Conservation (phyloP, 2,113 vertebrate species). For the Urocynchramus pylzowi region DNA sequence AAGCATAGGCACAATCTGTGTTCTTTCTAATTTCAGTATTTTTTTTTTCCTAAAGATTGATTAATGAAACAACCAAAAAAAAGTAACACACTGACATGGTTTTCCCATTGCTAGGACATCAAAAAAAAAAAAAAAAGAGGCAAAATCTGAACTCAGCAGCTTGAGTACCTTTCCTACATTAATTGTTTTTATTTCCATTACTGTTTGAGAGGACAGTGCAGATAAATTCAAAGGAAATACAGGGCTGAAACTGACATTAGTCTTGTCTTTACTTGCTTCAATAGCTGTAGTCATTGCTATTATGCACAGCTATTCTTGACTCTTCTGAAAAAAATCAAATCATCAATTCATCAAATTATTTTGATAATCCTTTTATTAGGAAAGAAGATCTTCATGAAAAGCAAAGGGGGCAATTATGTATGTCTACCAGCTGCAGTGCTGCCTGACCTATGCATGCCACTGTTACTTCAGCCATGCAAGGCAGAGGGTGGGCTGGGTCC, state of each 20-base stretch:
- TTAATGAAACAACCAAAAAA: neutral
- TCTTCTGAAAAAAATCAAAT: neutral
- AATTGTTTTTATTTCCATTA: neutral
- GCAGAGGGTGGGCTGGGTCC: rapidly evolving
- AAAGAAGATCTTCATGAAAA: neutral
- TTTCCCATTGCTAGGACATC: neutral
- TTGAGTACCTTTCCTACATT: neutral
- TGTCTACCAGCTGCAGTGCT: neutral
- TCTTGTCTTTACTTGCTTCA: neutral
- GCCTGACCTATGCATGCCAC: neutral
- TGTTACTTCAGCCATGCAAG: rapidly evolving
- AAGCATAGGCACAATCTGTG: neutral
- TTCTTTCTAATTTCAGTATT: neutral
- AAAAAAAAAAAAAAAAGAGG: neutral
- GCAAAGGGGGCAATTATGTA: neutral
- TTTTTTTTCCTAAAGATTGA: neutral
- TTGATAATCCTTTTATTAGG: neutral
- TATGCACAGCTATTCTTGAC: neutral
- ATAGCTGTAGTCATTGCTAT: neutral
- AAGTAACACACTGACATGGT: neutral
- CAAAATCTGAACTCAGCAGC: neutral
- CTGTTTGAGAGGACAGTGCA: neutral
- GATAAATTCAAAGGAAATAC: neutral
- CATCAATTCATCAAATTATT: neutral
- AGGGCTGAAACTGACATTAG: neutral